Evolutionary conservation across 2,888 invertebrate species (phyloP), one percentile per base, ranked within the genome.

Genomic region (Lymantria dispar): DNA sequence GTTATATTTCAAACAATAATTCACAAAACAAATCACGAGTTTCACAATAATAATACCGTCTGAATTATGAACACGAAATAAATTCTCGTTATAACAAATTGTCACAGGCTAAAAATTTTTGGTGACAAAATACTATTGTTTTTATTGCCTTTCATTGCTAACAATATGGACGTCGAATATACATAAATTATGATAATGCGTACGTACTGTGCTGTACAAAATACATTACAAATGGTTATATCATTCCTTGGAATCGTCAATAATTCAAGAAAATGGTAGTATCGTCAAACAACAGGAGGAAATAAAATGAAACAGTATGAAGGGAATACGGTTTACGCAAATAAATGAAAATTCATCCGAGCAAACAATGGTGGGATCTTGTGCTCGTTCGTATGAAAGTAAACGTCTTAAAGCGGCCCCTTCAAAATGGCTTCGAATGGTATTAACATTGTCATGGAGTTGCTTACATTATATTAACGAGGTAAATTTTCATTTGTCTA

Each of bases 341-440:
- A 81, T 78, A 78, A 74, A 80, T 76, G 77, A 76, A 78, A 79
- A 81, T 78, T 78, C 76, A 80, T 73, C 70, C 70, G 60, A 68
- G 68, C 74, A 76, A 73, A 79, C 79, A 82, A 80, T 71, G 58
- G 64, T 45, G 61, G 66, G 66, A 66, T 69, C 66, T 67, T 52
- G 44, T 62, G 56, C 68, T 67, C 69, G 68, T 66, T 68, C 51
- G 59, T 68, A 70, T 64, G 61, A 74, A 72, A 76, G 73, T 74
- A 78, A 84, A 82, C 71, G 77, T 78, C 76, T 76, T 74, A 64
- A 67, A 73, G 64, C 70, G 64, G 51, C 58, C 60, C 60, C 56
- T 63, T 49, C 54, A 61, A 66, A 70, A 66, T 66, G 64, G 66
- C 72, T 72, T 66, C 65, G 52, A 63, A 65, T 71, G 61, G 63